Evolutionary conservation across 2,113 vertebrate genomes (phyloP).

Genomic region (Gymnocephalus cernua): DNA sequence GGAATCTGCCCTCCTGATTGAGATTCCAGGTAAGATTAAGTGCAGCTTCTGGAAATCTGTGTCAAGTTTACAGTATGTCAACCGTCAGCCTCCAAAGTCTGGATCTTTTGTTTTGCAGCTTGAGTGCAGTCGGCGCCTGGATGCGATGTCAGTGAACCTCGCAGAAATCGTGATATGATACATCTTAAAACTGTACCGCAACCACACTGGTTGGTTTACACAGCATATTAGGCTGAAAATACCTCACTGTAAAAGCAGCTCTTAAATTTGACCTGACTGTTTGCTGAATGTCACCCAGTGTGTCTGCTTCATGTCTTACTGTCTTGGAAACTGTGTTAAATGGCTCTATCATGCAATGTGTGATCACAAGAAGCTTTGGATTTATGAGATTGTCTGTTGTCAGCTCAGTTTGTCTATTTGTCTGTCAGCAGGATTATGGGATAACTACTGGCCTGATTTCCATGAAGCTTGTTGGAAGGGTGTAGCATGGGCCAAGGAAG

Average conservation of each 20-base stretch:
- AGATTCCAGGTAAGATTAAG: slow-evolving; percentile 72
- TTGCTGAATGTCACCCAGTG: background rate
- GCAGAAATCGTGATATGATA: slow-evolving; percentile 13
- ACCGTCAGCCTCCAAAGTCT: slow-evolving; percentile 21
- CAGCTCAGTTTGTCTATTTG: no score
- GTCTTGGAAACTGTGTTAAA: background rate
- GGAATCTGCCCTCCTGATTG: slow-evolving; percentile 63
- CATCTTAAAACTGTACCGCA: slow-evolving; percentile 25
- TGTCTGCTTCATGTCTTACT: background rate
- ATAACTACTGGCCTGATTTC: no score
- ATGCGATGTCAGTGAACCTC: background rate
- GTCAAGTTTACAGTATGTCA: slow-evolving; percentile 45
- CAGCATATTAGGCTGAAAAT: slow-evolving; percentile 37
- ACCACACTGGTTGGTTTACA: slow-evolving; percentile 39
- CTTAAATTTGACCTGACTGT: slow-evolving; percentile 15
- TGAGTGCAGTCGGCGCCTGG: slow-evolving; percentile 2
- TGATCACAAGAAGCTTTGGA: background rate
- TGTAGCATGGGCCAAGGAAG: no score
- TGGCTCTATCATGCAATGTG: background rate
- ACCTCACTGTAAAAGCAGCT: slow-evolving; percentile 27
- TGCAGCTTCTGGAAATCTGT: slow-evolving; percentile 43
- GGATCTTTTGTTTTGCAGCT: slow-evolving; percentile 16
- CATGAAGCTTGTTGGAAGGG: no score
- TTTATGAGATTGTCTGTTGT: background rate
- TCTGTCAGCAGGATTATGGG: no score